phyloP scores from a whole-genome alignment of 2,888 invertebrate genomes.

The Oligia latruncula region DNA sequence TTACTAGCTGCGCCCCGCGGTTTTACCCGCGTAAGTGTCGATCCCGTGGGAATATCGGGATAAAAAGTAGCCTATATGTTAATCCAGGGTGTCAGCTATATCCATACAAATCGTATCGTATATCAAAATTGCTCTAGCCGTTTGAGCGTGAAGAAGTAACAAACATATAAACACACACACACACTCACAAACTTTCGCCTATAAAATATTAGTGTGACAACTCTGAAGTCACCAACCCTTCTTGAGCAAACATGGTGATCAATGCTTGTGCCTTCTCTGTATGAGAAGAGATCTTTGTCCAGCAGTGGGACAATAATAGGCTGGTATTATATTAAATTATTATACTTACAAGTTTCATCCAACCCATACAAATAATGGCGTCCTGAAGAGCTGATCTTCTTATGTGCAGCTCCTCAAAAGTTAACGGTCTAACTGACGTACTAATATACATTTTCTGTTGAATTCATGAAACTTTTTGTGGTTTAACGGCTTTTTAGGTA shows the following conservation, averaged over 20 bases:
- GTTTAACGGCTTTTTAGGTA: not conserved
- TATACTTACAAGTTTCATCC: conserved; percentile 77
- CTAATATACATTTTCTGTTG: conserved; percentile 57
- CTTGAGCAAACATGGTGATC: not conserved
- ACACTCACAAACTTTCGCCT: no score
- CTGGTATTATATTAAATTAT: not conserved
- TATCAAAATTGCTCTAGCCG: no score
- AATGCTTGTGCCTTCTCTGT: not conserved
- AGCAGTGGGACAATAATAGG: not conserved
- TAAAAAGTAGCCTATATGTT: no score
- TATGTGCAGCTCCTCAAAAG: conserved; percentile 62
- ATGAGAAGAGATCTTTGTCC: not conserved
- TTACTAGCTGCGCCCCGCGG: no score
- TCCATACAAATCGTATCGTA: no score
- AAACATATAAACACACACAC: no score
- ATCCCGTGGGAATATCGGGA: no score
- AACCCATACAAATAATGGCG: conserved; percentile 77
- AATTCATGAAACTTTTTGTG: conserved; percentile 5
- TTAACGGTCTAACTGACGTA: conserved; percentile 60
- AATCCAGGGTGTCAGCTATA: no score
- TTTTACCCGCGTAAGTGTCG: no score
- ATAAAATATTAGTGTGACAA: no score
- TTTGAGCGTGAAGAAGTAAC: no score
- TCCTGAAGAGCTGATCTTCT: conserved; percentile 71
- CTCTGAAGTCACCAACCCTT: not conserved